These are phyloP conservation scores for Phoxinus dragarum DNA, from an alignment of 2,797 vertebrate species.

Conservation along the genomic window DNA sequence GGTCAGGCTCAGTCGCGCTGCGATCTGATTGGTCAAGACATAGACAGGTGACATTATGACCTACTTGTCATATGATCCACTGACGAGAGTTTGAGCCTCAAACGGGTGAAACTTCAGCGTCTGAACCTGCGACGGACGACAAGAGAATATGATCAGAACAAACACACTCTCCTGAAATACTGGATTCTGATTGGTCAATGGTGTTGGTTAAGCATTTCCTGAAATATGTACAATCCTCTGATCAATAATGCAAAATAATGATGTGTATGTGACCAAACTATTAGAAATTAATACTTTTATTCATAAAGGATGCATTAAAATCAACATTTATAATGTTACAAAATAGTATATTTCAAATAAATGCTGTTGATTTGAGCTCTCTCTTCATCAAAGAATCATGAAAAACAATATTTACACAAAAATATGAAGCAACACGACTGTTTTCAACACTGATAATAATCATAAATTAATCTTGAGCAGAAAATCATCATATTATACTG, in stretches of 20 bases:
- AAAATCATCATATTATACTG: background rate
- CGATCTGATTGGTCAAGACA: background rate
- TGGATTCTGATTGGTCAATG: background rate
- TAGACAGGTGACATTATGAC: slow-evolving; percentile 48
- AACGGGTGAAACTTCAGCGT: slow-evolving; percentile 94
- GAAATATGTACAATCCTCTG: too few relatives aligned
- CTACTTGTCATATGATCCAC: slow-evolving; percentile 96
- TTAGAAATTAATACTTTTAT: too few relatives aligned
- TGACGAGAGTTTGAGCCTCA: slow-evolving; percentile 94
- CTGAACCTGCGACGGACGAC: slow-evolving; percentile 83
- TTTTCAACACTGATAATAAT: background rate
- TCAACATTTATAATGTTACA: too few relatives aligned
- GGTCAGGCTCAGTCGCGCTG: background rate
- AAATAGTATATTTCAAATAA: too few relatives aligned
- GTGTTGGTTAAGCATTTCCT: too few relatives aligned
- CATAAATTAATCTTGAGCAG: background rate
- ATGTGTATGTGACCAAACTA: too few relatives aligned
- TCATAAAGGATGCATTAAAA: too few relatives aligned
- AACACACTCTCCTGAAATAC: background rate
- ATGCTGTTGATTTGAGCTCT: too few relatives aligned
- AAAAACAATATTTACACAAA: too few relatives aligned
- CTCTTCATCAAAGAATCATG: too few relatives aligned
- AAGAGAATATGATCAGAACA: background rate
- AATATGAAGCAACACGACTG: too few relatives aligned
- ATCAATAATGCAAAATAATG: too few relatives aligned